Conservation (phyloP, 2,888 invertebrate species). For the Habrosyne pyritoides region DNA sequence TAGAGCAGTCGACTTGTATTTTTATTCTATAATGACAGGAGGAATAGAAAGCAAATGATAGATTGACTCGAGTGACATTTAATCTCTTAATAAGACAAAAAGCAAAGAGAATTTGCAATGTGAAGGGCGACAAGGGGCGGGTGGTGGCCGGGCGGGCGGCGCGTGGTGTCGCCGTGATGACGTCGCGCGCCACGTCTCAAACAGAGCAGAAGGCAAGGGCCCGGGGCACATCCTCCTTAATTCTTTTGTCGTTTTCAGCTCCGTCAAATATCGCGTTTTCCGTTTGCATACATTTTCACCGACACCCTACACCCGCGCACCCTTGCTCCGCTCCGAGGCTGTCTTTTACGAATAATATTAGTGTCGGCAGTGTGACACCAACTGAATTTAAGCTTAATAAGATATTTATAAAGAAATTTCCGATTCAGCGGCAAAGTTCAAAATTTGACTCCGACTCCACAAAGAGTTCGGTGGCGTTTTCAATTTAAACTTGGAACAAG, state of each 20-base stretch:
- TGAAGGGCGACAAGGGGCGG: slow-evolving; percentile 35
- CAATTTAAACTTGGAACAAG: slow-evolving; percentile 83
- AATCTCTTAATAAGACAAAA: slow-evolving; percentile 68
- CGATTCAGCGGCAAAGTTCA: slow-evolving; percentile 83
- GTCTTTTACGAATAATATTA: slow-evolving; percentile 82
- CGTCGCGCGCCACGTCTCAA: slow-evolving; percentile 22
- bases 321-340: slow-evolving; percentile 57
- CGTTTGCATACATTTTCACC: slow-evolving; percentile 82
- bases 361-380: slow-evolving; percentile 83
- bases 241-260: slow-evolving; percentile 82
- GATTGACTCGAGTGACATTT: slow-evolving; percentile 56
- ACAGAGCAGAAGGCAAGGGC: slow-evolving; percentile 20
- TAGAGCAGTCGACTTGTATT: background rate
- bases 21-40: slow-evolving; percentile 49
- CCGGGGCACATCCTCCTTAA: slow-evolving; percentile 55
- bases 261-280: slow-evolving; percentile 78
- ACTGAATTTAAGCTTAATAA: slow-evolving; percentile 83
- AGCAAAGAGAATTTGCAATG: slow-evolving; percentile 71
- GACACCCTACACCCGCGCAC: slow-evolving; percentile 39
- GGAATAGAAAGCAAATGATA: slow-evolving; percentile 13
- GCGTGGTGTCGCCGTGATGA: slow-evolving; percentile 42
- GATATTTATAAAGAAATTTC: slow-evolving; percentile 84
- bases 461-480: slow-evolving; percentile 82
- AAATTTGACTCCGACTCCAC: slow-evolving; percentile 78
- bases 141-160: slow-evolving; percentile 17